Conservation (phyloP, 2,113 vertebrate genomes). For the Aptenodytes patagonicus region DNA sequence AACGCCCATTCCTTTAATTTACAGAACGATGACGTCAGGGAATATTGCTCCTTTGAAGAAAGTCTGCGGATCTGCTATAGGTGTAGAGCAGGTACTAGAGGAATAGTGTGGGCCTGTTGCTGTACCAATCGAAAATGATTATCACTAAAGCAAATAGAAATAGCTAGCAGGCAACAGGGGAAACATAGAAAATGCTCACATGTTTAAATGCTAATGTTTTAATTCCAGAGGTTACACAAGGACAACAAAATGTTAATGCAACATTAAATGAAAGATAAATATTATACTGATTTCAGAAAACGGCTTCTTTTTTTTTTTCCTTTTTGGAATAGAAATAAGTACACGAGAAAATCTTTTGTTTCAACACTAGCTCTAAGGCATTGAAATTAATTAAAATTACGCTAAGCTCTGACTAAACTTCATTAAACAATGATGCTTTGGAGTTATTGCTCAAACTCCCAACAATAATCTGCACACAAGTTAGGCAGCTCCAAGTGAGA, state of each 20-base stretch:
- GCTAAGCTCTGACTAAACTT: not conserved
- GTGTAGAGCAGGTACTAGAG: not conserved
- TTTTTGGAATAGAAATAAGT: slow-evolving; percentile 10
- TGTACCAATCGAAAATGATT: not conserved
- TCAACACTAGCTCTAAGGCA: slow-evolving; percentile 34
- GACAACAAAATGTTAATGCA: slow-evolving; percentile 81
- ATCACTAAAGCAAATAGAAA: not conserved
- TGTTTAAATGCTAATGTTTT: slow-evolving; percentile 81
- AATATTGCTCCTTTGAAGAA: slow-evolving; percentile 1
- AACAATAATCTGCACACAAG: not conserved
- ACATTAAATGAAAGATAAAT: slow-evolving; percentile 71
- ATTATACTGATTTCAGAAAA: slow-evolving; percentile 10
- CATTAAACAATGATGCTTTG: not conserved
- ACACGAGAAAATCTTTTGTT: slow-evolving; percentile 18
- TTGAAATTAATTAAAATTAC: not conserved
- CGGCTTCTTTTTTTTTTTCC: not conserved
- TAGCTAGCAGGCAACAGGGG: slow-evolving; percentile 1
- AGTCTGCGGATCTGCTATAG: not conserved
- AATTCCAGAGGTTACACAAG: slow-evolving; percentile 72
- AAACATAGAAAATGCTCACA: slow-evolving; percentile 47
- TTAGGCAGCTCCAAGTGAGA: not conserved
- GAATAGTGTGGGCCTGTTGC: not conserved
- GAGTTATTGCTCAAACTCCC: not conserved
- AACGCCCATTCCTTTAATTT: slow-evolving; percentile 38
- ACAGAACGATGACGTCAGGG: not conserved